Base-by-base conservation (phyloP, 2,113 vertebrate genomes). In the Scatophagus argus region DNA sequence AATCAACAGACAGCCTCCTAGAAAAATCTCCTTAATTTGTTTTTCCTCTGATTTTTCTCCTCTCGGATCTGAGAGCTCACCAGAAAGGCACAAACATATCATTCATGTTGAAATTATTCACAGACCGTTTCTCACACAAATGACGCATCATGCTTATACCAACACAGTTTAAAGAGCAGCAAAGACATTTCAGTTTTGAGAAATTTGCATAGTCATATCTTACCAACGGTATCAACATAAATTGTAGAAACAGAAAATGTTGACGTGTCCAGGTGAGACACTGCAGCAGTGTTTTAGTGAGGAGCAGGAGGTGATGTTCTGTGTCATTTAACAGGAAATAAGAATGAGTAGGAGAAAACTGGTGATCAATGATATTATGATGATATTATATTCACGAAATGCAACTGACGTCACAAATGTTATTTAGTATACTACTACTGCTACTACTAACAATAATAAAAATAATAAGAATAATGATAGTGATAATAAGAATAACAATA, bases 101-200 rank as follows among this genome's bases (percentile, higher is more conserved):
- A 70, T 58, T 81, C 16, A n/a, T 25, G 46, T 34, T 52, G n/a
- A 52, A 46, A 65, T 70, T 55, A 69, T 66, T 66, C 58, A 47
- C 39, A 23, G 56, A 52, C 14, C 2, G 6, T 39, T 21, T 72
- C 71, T 61, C 17, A 62, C 27, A 16, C 29, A 31, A 58, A 8
- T 58, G 29, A 68, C 27, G 39, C 3, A 23, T 52, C 32, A 8
- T 46, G 31, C 6, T 32, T 54, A 29, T 54, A 29, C 32, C 68
- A 41, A 55, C 25, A n/a, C 9, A 23, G 32, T 55, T 55, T 43
- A 13, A 10, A 43, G 43, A 54, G 12, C 46, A 51, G n/a, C 47
- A 52, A 29, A 52, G 47, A 19, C 0, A 3, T 9, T 3, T 67
- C 29, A 46, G 1, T 34, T 25, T 46, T 32, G 41, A 64, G 25